phyloP scores from a whole-genome alignment of 2,113 vertebrate species.

The Cochlearius cochlearius region DNA sequence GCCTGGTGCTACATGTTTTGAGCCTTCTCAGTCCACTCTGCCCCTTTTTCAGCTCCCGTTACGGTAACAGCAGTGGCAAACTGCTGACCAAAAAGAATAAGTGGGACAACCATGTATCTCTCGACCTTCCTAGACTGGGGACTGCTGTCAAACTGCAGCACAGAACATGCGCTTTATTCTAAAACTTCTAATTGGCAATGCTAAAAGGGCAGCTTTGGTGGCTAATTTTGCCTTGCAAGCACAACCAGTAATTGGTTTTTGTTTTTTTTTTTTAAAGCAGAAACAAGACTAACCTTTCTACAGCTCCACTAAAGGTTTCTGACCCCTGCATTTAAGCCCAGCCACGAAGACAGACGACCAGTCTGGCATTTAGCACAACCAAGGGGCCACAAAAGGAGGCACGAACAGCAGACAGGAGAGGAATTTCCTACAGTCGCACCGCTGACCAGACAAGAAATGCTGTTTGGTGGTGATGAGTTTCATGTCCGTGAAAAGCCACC shows the following conservation, averaged over 20 bases:
- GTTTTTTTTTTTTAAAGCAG: not conserved
- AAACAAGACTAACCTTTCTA: not conserved
- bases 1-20: not conserved
- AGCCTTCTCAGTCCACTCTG: not conserved
- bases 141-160: not conserved
- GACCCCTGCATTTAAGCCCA: not conserved
- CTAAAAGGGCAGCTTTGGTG: not conserved
- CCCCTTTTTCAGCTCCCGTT: not conserved
- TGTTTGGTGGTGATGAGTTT: not conserved
- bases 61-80: not conserved
- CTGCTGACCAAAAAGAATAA: not conserved
- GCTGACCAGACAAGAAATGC: not conserved
- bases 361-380: not conserved
- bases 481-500: not conserved
- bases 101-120: not conserved
- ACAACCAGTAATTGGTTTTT: not conserved
- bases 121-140: accelerated
- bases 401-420: not conserved
- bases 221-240: not conserved
- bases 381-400: not conserved
- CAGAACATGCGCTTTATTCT: not conserved
- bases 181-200: not conserved
- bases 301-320: not conserved
- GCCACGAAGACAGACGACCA: not conserved
- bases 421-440: not conserved